Conservation (phyloP, 2,113 vertebrate species). For the Myotis lucifugus region DNA sequence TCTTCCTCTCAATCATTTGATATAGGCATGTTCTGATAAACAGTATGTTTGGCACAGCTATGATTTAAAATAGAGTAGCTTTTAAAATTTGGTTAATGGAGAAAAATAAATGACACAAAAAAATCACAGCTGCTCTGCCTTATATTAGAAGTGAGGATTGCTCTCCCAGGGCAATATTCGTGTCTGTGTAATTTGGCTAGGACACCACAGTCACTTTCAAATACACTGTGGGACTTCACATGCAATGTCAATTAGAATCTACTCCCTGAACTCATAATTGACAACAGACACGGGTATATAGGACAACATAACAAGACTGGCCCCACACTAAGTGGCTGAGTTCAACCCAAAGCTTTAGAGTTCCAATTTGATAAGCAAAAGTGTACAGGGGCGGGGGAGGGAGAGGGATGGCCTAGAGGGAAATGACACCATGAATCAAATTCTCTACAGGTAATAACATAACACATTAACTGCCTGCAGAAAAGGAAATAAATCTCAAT, state of each 20-base stretch:
- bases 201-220: background rate
- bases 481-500: constrained; percentile 49
- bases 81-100: background rate
- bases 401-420: no score
- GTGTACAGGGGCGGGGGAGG: background rate
- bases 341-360: background rate
- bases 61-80: background rate
- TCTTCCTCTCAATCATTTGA: background rate
- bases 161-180: background rate
- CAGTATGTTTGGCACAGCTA: background rate
- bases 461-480: constrained; percentile 21
- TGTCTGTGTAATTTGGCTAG: background rate
- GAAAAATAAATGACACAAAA: background rate
- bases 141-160: background rate
- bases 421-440: background rate
- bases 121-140: background rate
- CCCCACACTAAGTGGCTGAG: background rate
- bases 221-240: background rate
- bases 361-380: constrained; percentile 20
- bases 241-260: constrained; percentile 25
- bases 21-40: background rate
- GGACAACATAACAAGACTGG: background rate
- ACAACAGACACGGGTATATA: background rate
- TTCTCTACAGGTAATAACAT: constrained; percentile 21
- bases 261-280: background rate